Percentiles rank a stretch among this genome's conserved stretches.
Conservation (phyloP, 2,797 vertebrate species). For the Tolypeutes matacus region DNA sequence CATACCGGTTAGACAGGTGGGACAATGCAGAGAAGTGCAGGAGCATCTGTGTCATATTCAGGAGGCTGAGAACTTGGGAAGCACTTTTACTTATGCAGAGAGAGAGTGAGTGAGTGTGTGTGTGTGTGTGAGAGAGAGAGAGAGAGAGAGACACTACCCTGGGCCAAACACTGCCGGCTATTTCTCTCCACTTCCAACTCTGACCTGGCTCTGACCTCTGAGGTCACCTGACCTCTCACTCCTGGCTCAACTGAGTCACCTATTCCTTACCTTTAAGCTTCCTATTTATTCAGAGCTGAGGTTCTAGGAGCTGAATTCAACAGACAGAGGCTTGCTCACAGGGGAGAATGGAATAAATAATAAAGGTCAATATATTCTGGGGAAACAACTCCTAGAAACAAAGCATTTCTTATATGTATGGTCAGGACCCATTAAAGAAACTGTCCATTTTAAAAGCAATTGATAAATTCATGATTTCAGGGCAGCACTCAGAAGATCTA, state of each 20-base stretch:
- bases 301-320: slow-evolving; percentile 2
- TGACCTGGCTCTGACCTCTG: background rate
- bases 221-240: background rate
- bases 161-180: background rate
- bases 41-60: background rate
- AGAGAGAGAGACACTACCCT: too few species aligned
- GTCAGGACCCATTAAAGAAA: background rate
- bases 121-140: too few species aligned
- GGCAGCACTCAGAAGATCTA: background rate
- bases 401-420: background rate
- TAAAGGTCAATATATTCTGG: slow-evolving; percentile 37
- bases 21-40: accelerated
- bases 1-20: accelerated
- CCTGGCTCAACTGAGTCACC: background rate
- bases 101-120: too few species aligned
- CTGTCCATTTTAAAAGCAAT: background rate
- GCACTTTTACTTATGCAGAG: background rate
- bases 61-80: background rate
- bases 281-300: slow-evolving; percentile 10
- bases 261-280: background rate
- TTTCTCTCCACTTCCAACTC: background rate
- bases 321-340: background rate
- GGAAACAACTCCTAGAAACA: background rate
- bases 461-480: background rate
- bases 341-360: slow-evolving; percentile 17